A percentile compares a stretch with the other conserved stretches of the same genome.
Conservation (phyloP, 2,113 vertebrate species). For the Coryphaenoides rupestris region DNA sequence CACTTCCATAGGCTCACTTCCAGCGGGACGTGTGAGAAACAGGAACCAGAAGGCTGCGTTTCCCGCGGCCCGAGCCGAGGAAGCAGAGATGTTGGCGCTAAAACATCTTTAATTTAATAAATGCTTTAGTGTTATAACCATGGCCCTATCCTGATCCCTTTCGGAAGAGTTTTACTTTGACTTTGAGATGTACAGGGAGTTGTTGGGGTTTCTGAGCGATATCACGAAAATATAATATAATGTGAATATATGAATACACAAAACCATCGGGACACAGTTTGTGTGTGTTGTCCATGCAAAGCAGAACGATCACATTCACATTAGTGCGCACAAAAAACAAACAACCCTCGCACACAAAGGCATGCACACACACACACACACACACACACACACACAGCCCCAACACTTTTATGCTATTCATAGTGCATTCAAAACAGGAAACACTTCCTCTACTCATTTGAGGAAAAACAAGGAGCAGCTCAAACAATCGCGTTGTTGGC, state of each 20-base stretch:
- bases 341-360: background rate
- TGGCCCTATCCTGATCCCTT: no score
- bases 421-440: conserved; percentile 75
- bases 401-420: conserved; percentile 58
- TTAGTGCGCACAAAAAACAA: background rate
- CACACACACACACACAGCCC: conserved; percentile 13
- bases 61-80: conserved; percentile 46
- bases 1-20: conserved; percentile 47
- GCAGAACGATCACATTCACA: no score
- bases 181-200: no score
- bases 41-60: conserved; percentile 72
- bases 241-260: no score
- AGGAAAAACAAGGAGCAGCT: conserved; percentile 67
- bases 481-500: conserved; percentile 50
- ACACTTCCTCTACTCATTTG: conserved; percentile 70
- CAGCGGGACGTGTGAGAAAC: conserved; percentile 71
- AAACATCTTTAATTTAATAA: no score
- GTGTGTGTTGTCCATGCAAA: no score
- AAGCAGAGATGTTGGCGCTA: conserved; percentile 24
- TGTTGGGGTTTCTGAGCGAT: no score
- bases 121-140: no score
- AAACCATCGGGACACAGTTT: no score
- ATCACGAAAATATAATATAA: no score
- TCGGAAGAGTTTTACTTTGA: no score
- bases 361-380: background rate